Evolutionary conservation across 2,113 vertebrate genomes (phyloP), one percentile per base, ranked within the genome.

Genomic region (Dunckerocampus dactyliophorus): DNA sequence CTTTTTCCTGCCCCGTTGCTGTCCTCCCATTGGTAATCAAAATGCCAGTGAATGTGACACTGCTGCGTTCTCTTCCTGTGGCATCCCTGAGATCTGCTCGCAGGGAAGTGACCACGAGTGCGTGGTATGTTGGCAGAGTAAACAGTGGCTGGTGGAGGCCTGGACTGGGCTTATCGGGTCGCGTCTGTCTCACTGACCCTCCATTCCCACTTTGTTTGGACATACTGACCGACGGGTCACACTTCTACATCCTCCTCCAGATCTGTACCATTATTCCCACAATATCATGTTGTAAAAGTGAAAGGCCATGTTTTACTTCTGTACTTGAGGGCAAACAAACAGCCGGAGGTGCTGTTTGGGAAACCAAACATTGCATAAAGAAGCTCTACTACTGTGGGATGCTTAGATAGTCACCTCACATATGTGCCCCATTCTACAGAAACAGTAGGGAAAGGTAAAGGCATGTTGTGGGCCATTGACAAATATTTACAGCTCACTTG

Each of bases 241-340:
- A 51, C n/a, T 65, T 84, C 79, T 71, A 84, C 80, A 85, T 86
- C 81, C 87, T 87, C 75, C 83, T 82, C 78, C 73, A 37, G 82
- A 81, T 81, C 73, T 5, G 28, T 11, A 63, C 80, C 72, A 71
- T 82, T 82, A 84, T 87, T 87, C 84, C 83, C 85, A 87, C 81
- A 82, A 82, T 77, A 81, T 82, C 63, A 65, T 87, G 84, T 85
- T 88, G 82, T 89, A 87, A 88, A 89, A 87, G 82, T 83, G 81
- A 87, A 89, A 88, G 82, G 87, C 85, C 85, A 82, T 85, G 85
- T 87, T 87, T 88, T 82, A 82, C 76, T 84, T 85, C 75, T 84
- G 84, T 81, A 85, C 74, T 79, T 79, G 63, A 79, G 72, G 74
- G 82, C 75, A 87, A 84, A 86, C 82, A 86, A 79, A 82, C 62